Conservation (phyloP, 1,140 invertebrate species). For the Asbolus verrucosus region DNA sequence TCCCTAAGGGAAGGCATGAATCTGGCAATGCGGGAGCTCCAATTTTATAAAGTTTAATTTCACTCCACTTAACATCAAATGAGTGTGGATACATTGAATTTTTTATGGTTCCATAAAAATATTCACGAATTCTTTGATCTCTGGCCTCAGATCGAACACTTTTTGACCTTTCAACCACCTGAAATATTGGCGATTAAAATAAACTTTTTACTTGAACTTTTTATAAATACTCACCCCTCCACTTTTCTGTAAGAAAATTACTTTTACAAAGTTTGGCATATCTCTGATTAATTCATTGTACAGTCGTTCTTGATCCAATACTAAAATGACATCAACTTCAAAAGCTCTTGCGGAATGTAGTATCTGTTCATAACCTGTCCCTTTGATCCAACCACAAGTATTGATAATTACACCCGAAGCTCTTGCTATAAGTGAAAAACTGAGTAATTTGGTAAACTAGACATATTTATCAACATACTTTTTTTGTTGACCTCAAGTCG, state of each 20-base stretch:
- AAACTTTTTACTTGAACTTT: conserved; percentile 15
- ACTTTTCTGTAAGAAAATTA: conserved; percentile 95
- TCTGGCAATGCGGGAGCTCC: conserved; percentile 92
- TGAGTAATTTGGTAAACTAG: conserved; percentile 36
- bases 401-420: conserved; percentile 97
- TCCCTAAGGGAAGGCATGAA: conserved; percentile 95
- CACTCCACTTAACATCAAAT: conserved; percentile 89
- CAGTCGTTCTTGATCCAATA: conserved; percentile 95
- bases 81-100: conserved; percentile 92
- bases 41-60: conserved; percentile 94
- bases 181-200: conserved; percentile 48
- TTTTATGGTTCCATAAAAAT: conserved; percentile 91
- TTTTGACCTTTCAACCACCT: conserved; percentile 88
- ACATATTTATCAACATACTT: conserved; percentile 64
- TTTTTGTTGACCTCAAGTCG: conserved; percentile 89
- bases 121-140: conserved; percentile 88
- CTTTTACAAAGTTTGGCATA: conserved; percentile 92
- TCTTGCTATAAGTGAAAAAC: conserved; percentile 71
- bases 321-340: conserved; percentile 95
- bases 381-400: conserved; percentile 98
- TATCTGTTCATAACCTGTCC: conserved; percentile 85
- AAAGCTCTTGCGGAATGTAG: conserved; percentile 92
- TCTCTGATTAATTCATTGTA: conserved; percentile 95
- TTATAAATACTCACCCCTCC: conserved; percentile 81
- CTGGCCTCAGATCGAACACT: conserved; percentile 78